Evolutionary conservation across 2,113 vertebrate species (phyloP).

Genomic region (Jacana jacana): DNA sequence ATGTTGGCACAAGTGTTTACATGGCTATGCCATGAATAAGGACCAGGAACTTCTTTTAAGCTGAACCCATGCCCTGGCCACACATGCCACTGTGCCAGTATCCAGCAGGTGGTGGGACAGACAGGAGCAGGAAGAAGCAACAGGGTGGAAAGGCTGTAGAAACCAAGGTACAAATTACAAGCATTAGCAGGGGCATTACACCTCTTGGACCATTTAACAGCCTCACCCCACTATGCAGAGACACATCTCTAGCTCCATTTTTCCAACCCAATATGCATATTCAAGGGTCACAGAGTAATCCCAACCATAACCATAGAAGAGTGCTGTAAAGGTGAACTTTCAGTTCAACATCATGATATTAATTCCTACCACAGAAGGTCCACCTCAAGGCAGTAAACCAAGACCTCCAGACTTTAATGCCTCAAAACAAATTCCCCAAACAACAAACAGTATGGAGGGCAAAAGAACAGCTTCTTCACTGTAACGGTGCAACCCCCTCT

Average conservation of each 20-base stretch:
- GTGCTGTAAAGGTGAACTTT: not conserved
- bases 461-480: not conserved
- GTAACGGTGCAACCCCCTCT: not conserved
- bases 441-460: not conserved
- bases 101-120: not conserved
- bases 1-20: not conserved
- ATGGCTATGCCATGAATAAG: not conserved
- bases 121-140: not conserved
- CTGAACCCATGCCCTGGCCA: not conserved
- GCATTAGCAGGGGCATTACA: not conserved
- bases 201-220: not conserved
- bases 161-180: not conserved
- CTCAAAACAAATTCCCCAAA: not conserved
- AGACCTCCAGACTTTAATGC: not conserved
- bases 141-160: not conserved
- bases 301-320: not conserved
- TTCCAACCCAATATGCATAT: fast-evolving
- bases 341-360: not conserved
- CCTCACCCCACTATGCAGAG: not conserved
- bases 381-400: not conserved
- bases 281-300: not conserved
- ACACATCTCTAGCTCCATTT: not conserved
- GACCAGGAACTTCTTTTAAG: not conserved
- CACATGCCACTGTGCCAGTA: fast-evolving
- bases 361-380: not conserved